Conservation (phyloP, 2,797 vertebrate species). For the Meda fulgida region DNA sequence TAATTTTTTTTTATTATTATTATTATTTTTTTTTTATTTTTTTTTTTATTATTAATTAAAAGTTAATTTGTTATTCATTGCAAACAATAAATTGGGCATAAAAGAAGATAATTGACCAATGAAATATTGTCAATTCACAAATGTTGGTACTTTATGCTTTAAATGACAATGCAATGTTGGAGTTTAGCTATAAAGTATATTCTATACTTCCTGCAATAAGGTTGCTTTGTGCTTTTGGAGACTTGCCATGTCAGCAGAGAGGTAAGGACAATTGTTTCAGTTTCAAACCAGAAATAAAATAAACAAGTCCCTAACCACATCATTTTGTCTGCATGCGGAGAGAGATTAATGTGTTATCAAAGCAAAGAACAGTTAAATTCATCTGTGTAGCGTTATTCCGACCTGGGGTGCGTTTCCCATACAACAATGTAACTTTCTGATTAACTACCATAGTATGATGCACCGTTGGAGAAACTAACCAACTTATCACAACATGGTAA, state of each 20-base stretch:
- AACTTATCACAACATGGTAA: neutral
- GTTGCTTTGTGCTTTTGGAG: conserved; percentile 59
- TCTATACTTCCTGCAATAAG: conserved; percentile 72
- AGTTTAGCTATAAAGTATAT: conserved; percentile 66
- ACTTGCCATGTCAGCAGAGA: conserved; percentile 71
- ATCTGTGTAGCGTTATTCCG: conserved; percentile 3
- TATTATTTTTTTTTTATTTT: no score
- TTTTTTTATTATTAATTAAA: no score
- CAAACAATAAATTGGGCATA: neutral
- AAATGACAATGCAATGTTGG: neutral
- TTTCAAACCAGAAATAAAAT: conserved; percentile 64
- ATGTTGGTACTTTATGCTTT: neutral
- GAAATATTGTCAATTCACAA: neutral
- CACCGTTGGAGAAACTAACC: neutral
- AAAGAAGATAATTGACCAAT: no score
- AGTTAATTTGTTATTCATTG: neutral
- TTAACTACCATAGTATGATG: neutral
- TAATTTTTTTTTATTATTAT: no score
- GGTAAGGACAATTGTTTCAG: conserved; percentile 70
- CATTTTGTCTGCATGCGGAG: conserved; percentile 9
- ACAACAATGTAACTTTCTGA: neutral
- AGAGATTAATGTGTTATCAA: conserved; percentile 32
- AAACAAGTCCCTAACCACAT: conserved; percentile 35
- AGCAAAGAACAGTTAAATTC: conserved; percentile 28
- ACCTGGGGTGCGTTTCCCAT: neutral